Evolutionary conservation across 2,888 invertebrate species (phyloP).

Genomic region (Apamea crenata): DNA sequence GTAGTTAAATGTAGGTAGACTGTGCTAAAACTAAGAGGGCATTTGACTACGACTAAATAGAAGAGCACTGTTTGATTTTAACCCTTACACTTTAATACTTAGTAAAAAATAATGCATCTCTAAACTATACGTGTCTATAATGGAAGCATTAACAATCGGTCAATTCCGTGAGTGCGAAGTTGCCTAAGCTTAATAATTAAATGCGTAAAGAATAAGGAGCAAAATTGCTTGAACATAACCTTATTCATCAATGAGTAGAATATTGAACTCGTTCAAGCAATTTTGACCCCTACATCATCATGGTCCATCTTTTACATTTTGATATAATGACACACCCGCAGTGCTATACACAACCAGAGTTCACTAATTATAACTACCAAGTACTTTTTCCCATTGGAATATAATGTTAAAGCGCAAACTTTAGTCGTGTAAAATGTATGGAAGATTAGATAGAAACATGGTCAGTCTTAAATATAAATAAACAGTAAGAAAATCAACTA

Average conservation of each 20-base stretch:
- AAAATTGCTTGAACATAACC: conserved; percentile 76
- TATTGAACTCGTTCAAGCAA: conserved; percentile 71
- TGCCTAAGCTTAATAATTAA: conserved; percentile 84
- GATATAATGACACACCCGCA: conserved; percentile 85
- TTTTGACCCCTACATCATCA: conserved; percentile 76
- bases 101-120: conserved; percentile 75
- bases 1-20: conserved; percentile 7
- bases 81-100: conserved; percentile 60
- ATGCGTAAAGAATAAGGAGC: conserved; percentile 75
- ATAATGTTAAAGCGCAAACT: conserved; percentile 67
- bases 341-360: conserved; percentile 84
- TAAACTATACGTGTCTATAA: conserved; percentile 77
- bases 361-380: conserved; percentile 70
- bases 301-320: conserved; percentile 89
- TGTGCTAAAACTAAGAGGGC: conserved; percentile 31
- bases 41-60: conserved; percentile 54
- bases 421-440: conserved; percentile 66
- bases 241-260: conserved; percentile 33
- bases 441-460: conserved; percentile 72
- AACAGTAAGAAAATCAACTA: conserved; percentile 57
- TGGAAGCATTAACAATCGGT: conserved; percentile 88
- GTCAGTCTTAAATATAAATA: conserved; percentile 74
- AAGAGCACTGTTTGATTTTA: conserved; percentile 59
- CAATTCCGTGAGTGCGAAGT: conserved; percentile 89
- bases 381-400: conserved; percentile 60